Percentiles rank a stretch among this genome's conserved stretches.
These are phyloP conservation scores for Macrostomum cliftonense DNA, from an alignment of 2,888 invertebrate genomes.

Conservation along the genomic window DNA sequence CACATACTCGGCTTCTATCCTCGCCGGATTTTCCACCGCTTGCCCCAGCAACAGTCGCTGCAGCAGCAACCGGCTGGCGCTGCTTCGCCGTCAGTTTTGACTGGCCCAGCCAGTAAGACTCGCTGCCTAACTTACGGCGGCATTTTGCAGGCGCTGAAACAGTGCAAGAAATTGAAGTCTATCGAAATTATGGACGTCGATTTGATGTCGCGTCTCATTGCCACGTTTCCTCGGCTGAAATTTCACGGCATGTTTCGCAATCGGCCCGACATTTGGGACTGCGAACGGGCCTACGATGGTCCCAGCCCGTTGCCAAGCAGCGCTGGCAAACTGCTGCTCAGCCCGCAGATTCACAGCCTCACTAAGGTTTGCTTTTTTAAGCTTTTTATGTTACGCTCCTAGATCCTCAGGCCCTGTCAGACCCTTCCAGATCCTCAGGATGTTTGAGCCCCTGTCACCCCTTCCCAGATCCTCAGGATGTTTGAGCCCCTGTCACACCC, in stretches of 20 bases:
- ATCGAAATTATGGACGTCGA: conserved; percentile 12
- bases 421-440: no score
- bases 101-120: no score
- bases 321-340: not conserved
- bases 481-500: no score
- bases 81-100: no score
- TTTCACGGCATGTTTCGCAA: conserved; percentile 13
- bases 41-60: not conserved
- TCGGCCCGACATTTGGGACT: conserved; percentile 10
- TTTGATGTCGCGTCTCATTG: conserved; percentile 9
- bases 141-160: conserved; percentile 7
- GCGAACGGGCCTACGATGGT: not conserved
- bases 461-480: no score
- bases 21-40: conserved; percentile 5
- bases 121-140: conserved; percentile 6
- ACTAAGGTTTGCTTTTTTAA: no score
- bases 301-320: conserved; percentile 2
- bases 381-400: no score
- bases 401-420: no score
- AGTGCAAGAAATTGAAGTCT: conserved; percentile 8
- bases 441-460: no score
- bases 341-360: no score
- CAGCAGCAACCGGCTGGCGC: not conserved
- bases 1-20: conserved; percentile 15
- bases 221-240: conserved; percentile 8